A percentile compares a stretch with the other conserved stretches of the same genome.
Conservation (phyloP, 2,797 vertebrate species). For the Myotis daubentonii region DNA sequence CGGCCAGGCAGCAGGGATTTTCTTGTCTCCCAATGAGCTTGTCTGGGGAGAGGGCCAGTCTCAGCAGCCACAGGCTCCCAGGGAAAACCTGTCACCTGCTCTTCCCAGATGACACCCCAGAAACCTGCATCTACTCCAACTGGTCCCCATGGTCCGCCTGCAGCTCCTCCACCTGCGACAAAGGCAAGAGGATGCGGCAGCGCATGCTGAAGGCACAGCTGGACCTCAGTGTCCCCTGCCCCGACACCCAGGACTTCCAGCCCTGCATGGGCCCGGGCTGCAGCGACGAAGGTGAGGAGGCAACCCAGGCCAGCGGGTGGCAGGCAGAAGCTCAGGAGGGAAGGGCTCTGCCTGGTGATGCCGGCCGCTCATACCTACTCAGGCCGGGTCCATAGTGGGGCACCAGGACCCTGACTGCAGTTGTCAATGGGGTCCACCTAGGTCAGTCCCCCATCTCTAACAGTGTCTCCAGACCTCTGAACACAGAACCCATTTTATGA, state of each 20-base stretch:
- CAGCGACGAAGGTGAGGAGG: conserved; percentile 93
- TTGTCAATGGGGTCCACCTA: background rate
- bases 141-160: conserved; percentile 99
- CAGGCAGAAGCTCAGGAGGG: background rate
- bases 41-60: background rate
- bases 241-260: conserved; percentile 98
- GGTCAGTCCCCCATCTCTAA: background rate
- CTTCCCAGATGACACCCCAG: conserved; percentile 95
- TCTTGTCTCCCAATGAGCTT: background rate
- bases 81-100: background rate
- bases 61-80: background rate
- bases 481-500: background rate
- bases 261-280: conserved; percentile 99
- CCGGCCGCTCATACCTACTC: rapidly evolving
- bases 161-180: conserved; percentile 98
- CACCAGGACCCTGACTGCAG: background rate
- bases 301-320: rapidly evolving
- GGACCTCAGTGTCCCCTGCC: conserved; percentile 97
- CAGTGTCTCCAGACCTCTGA: background rate
- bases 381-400: background rate
- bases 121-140: conserved; percentile 99
- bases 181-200: conserved; percentile 98
- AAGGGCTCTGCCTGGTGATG: background rate
- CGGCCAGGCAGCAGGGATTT: too few relatives aligned
- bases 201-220: conserved; percentile 99